Conservation (phyloP, 30 jellyfish, hydroid and myxozoan genomes). For the Chrysaora quinquecirrha region DNA sequence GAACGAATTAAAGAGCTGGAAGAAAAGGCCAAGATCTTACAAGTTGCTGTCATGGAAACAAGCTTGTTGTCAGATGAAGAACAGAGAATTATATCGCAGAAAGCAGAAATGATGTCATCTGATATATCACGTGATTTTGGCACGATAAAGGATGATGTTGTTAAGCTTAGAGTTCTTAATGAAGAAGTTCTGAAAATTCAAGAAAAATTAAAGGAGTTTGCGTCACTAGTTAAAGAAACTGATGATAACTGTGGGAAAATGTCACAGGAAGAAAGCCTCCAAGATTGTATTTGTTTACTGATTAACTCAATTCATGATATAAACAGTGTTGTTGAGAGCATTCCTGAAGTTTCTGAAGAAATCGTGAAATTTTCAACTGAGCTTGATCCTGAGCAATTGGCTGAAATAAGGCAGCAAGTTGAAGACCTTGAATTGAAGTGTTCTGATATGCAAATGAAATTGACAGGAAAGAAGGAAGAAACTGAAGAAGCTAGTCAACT, state of each 20-base stretch:
- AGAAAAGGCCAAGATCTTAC: neutral
- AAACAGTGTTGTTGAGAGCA: constrained; percentile 24
- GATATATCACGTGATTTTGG: neutral
- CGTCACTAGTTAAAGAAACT: neutral
- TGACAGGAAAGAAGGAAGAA: constrained; percentile 17
- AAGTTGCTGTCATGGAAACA: neutral
- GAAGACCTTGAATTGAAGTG: constrained; percentile 20
- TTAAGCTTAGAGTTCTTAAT: neutral
- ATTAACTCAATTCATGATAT: constrained; percentile 45
- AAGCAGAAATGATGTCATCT: constrained; percentile 9
- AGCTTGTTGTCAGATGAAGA: neutral
- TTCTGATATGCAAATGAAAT: constrained; percentile 18
- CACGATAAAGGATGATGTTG: neutral
- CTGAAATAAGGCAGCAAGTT: constrained; percentile 13
- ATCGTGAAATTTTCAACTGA: constrained; percentile 11
- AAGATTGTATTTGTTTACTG: constrained; percentile 10
- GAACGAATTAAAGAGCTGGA: constrained; percentile 4
- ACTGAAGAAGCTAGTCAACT: constrained; percentile 22
- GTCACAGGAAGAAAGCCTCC: constrained; percentile 16
- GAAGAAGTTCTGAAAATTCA: neutral
- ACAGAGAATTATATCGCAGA: neutral
- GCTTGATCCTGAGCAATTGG: constrained; percentile 17
- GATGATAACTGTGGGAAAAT: constrained; percentile 46
- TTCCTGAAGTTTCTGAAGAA: constrained; percentile 22
- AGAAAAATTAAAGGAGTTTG: constrained; percentile 8